A percentile compares a stretch with the other conserved stretches of the same genome.
Conservation (phyloP, 2,113 vertebrate genomes). For the Tenebrosternarchus preto region DNA sequence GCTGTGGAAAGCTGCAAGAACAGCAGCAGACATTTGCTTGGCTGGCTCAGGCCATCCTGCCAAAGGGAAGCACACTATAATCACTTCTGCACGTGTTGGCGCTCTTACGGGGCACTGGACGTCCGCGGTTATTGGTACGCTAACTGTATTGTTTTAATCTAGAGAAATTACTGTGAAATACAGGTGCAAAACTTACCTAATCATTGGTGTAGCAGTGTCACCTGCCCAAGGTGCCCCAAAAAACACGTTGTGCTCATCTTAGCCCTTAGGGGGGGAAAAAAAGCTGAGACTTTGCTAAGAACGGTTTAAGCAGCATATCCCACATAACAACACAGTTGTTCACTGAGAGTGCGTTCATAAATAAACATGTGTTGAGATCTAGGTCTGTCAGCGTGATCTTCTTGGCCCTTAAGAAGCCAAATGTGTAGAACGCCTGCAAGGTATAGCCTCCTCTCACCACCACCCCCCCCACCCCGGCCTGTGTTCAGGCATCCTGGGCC, state of each 20-base stretch:
- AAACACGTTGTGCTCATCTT: background rate
- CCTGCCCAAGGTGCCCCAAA: background rate
- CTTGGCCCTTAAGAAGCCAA: background rate
- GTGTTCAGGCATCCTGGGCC: too few relatives aligned
- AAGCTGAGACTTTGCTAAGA: background rate
- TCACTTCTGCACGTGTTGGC: conserved; percentile 17
- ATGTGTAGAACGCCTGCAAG: background rate
- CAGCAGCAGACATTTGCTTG: conserved; percentile 20
- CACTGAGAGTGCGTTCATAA: conserved; percentile 19
- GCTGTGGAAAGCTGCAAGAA: conserved; percentile 48
- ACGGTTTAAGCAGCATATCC: background rate
- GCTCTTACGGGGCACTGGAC: conserved; percentile 19
- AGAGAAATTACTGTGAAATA: background rate
- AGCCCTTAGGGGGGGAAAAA: background rate
- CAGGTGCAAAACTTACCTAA: background rate
- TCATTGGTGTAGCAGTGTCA: background rate
- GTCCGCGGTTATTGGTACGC: background rate
- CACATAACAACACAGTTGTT: background rate
- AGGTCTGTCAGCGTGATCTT: conserved; percentile 16
- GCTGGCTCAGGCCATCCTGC: conserved; percentile 29
- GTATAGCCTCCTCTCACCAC: background rate
- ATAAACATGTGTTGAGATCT: conserved; percentile 7
- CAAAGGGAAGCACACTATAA: conserved; percentile 12
- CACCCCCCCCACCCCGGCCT: too few relatives aligned
- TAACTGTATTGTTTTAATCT: conserved; percentile 1